Evolutionary conservation across 2,888 invertebrate genomes (phyloP).

Genomic region (Ischnus inquisitorius): DNA sequence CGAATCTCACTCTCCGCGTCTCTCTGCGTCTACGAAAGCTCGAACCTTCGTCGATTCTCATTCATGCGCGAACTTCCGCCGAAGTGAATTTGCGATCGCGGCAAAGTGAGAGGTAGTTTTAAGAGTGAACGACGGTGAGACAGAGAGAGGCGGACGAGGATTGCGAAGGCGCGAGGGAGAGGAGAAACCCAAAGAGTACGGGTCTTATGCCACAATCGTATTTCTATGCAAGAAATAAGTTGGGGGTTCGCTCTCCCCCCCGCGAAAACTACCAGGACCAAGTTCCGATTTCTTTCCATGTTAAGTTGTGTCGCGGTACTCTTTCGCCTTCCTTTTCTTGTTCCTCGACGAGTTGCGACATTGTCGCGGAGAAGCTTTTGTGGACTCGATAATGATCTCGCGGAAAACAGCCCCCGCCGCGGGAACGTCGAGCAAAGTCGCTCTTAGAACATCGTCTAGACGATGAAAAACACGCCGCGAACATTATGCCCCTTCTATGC

Average conservation of each 20-base stretch:
- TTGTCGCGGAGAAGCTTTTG: conserved; percentile 17
- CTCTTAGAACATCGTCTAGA: conserved; percentile 14
- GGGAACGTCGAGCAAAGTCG: background rate
- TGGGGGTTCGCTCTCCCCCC: background rate
- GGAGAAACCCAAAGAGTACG: background rate
- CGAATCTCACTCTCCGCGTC: conserved; percentile 19
- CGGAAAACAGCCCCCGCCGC: background rate
- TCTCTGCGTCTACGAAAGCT: conserved; percentile 29
- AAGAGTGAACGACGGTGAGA: conserved; percentile 11
- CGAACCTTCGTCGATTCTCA: conserved; percentile 76
- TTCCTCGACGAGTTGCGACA: background rate
- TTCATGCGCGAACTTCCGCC: conserved; percentile 79
- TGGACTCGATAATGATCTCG: conserved; percentile 6
- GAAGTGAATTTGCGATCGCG: conserved; percentile 77
- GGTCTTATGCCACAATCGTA: conserved; percentile 32
- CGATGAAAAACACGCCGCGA: conserved; percentile 6
- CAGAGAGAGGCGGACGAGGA: conserved; percentile 53
- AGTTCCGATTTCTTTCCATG: conserved; percentile 12
- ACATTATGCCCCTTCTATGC: background rate
- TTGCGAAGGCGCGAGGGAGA: conserved; percentile 20
- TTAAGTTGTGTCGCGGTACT: background rate
- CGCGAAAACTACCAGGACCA: conserved; percentile 1
- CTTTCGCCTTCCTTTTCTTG: conserved; percentile 9
- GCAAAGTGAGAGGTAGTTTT: conserved; percentile 16
- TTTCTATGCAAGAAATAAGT: conserved; percentile 39